Conservation (phyloP, 35 echinoderm and acorn worm species). For the Lytechinus variegatus region DNA sequence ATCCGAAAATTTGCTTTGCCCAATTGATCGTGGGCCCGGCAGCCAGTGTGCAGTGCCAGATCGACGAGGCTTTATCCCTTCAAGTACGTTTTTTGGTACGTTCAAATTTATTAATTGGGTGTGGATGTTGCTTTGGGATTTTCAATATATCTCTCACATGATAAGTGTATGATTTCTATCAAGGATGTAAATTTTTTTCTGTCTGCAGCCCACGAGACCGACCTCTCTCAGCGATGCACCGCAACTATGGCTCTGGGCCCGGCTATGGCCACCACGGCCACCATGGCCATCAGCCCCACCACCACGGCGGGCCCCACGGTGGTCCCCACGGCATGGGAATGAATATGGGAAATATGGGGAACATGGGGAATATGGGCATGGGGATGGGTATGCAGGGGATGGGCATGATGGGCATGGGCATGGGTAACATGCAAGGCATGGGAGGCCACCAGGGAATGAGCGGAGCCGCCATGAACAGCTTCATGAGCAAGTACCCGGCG, state of each 20-base stretch:
- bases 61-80: too few species aligned
- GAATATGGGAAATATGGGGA: conserved; percentile 9
- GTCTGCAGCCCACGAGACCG: neutral
- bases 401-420: conserved; percentile 26
- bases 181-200: neutral
- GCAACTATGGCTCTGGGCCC: conserved; percentile 25
- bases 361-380: neutral
- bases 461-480: conserved; percentile 38
- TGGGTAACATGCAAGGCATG: conserved; percentile 38
- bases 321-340: neutral
- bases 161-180: neutral
- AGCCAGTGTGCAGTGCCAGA: too few species aligned
- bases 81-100: too few species aligned
- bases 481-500: conserved; percentile 48
- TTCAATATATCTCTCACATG: neutral
- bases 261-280: conserved; percentile 30
- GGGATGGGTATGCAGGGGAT: conserved; percentile 36
- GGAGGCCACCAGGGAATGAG: conserved; percentile 12
- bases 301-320: conserved; percentile 13
- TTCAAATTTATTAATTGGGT: neutral
- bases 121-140: neutral
- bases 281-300: conserved; percentile 17
- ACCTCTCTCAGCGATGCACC: conserved; percentile 27
- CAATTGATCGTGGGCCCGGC: too few species aligned
- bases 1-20: too few species aligned